A percentile compares a stretch with the other conserved stretches of the same genome.
phyloP scores from a whole-genome alignment of 37 sponge, comb jelly and placozoan genomes.

The Beroe forskalii region DNA sequence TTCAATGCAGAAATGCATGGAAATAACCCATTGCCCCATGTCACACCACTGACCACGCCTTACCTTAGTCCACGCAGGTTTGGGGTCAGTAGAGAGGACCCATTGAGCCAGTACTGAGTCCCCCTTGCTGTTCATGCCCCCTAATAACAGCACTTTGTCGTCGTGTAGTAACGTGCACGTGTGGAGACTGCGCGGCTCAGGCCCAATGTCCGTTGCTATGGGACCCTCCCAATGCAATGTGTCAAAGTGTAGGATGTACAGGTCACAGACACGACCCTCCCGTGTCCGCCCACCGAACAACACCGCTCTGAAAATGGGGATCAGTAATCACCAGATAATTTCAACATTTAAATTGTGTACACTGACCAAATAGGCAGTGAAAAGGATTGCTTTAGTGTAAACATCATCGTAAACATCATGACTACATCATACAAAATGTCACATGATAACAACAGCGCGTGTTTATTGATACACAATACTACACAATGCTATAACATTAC shows the following conservation, averaged over 20 bases:
- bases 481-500: no score
- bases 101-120: constrained; percentile 33
- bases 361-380: no score
- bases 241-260: constrained; percentile 45
- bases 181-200: constrained; percentile 16
- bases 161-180: constrained; percentile 56
- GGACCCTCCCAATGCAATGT: constrained; percentile 21
- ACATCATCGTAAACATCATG: no score
- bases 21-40: no score
- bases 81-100: background rate
- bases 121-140: constrained; percentile 23
- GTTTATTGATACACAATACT: no score
- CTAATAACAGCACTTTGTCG: constrained; percentile 17
- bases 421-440: no score
- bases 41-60: no score
- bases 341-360: no score
- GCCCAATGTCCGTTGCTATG: background rate
- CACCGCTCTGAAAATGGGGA: constrained; percentile 9
- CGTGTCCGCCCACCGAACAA: constrained; percentile 43
- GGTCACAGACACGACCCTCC: constrained; percentile 7
- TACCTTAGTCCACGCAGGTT: background rate
- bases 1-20: no score
- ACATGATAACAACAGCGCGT: no score
- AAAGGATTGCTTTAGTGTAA: no score
- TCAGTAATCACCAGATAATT: no score